Base-by-base conservation (phyloP, 2,797 vertebrate species). In the Myripristis murdjan region DNA sequence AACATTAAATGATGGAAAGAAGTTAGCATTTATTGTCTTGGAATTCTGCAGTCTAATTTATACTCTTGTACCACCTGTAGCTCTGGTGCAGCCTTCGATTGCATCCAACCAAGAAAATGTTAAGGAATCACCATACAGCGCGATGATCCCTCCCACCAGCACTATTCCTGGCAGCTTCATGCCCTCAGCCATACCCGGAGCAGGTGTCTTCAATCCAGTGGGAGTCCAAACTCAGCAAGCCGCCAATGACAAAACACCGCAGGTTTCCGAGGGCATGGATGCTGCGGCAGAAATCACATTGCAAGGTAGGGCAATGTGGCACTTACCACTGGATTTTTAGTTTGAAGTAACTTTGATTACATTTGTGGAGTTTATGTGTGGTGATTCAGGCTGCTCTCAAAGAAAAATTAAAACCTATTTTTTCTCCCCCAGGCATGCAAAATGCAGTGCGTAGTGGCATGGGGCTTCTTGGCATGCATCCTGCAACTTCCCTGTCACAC, bases 381-480 rank as follows among this genome's bases (percentile, higher is more conserved):
- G 2, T 9, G 14, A 24, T 24, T 24, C 12, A 20, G 47, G 1
- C n/a, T n/a, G n/a, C n/a, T n/a, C n/a, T n/a, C n/a, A n/a, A n/a
- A 28, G n/a, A 52, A 23, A 1, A 8, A 47, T 57, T 52, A 20
- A 68, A 22, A 18, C 14, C 31, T 52, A 11, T 82, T 16, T 87
- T 64, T 52, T 69, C 5, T 71, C 31, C 43, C 6, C 10, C 80
- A 95, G 95, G 95, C 52, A 94, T 95, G 92, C 95, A 95, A 80
- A 95, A 94, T 58, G 93, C 93, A 1, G 91, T 94, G 39, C 94
- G 94, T 33, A 96, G 94, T 81, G 97, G 94, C 3, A 94, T 95
- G 90, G 97, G 97, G 89, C 91, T 96, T 20, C 87, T 96, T 24
- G 95, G 95, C 35, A 93, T 96, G 96, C 97, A 99, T 71, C 97